Conservation (phyloP, 2,113 vertebrate species). For the Cavia porcellus region DNA sequence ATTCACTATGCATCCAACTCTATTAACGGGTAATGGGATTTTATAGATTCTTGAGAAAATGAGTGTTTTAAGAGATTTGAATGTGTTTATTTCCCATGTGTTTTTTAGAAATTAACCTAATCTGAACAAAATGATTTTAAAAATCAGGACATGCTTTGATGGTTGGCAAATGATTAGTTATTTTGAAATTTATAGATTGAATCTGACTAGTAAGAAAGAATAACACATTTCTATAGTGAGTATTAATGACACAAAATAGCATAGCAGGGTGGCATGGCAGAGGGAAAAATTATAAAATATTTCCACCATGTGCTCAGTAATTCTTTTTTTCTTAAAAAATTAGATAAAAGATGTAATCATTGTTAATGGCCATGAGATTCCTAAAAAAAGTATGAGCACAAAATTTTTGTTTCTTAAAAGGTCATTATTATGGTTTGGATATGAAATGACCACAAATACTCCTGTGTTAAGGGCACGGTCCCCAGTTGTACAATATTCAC, state of each 20-base stretch:
- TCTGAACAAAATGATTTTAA: slow-evolving; percentile 27
- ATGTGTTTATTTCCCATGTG: slow-evolving; percentile 52
- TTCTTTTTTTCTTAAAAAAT: not conserved
- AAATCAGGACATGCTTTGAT: not conserved
- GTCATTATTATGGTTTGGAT: not conserved
- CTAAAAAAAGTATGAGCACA: not conserved
- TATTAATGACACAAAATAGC: slow-evolving; percentile 2
- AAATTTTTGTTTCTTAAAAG: not conserved
- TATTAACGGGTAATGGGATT: slow-evolving; percentile 84
- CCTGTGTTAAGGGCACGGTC: not conserved
- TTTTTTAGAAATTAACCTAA: slow-evolving; percentile 64
- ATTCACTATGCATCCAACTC: slow-evolving; percentile 77
- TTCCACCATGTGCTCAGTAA: not conserved
- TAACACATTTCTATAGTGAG: not conserved
- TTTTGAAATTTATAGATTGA: not conserved
- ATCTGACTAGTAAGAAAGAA: not conserved
- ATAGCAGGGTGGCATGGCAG: too few species aligned
- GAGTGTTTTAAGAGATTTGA: not conserved
- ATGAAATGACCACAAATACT: not conserved
- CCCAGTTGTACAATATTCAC: not conserved
- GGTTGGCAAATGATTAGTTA: not conserved
- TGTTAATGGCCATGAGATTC: not conserved
- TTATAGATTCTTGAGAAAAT: slow-evolving; percentile 76
- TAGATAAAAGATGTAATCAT: not conserved
- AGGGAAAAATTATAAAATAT: not conserved